A percentile compares a stretch with the other conserved stretches of the same genome.
phyloP scores from a whole-genome alignment of 2,797 vertebrate species.

The Semotilus atromaculatus region DNA sequence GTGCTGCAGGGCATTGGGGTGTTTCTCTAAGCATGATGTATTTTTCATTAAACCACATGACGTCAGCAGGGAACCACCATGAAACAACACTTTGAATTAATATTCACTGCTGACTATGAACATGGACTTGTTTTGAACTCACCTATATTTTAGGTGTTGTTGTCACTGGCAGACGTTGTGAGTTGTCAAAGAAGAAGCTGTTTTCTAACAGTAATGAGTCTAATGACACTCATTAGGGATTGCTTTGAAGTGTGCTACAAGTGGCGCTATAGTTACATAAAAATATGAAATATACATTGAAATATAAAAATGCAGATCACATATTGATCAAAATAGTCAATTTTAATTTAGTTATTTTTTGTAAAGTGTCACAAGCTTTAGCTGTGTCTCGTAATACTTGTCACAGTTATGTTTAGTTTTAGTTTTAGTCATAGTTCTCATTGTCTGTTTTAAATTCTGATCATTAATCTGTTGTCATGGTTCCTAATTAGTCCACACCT shows the following conservation, averaged over 20 bases:
- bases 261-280: not conserved
- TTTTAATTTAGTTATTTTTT: too few species aligned
- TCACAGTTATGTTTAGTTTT: too few species aligned
- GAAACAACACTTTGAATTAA: not conserved
- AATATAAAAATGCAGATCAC: not conserved
- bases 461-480: not conserved
- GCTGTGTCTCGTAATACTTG: too few species aligned
- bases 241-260: not conserved
- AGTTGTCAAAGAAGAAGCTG: not conserved
- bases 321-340: not conserved
- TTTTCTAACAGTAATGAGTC: not conserved
- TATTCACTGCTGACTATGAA: not conserved
- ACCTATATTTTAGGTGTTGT: not conserved
- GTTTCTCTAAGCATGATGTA: not conserved
- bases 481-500: not conserved
- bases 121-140: not conserved
- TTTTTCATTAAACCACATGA: not conserved
- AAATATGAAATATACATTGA: not conserved
- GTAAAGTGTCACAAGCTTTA: too few species aligned
- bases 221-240: not conserved
- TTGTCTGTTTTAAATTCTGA: too few species aligned
- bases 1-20: slow-evolving; percentile 3
- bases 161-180: not conserved
- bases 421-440: too few species aligned
- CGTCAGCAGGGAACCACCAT: not conserved